These are phyloP conservation scores for Ligdia adustata DNA, from an alignment of 2,888 invertebrate species.

Conservation along the genomic window DNA sequence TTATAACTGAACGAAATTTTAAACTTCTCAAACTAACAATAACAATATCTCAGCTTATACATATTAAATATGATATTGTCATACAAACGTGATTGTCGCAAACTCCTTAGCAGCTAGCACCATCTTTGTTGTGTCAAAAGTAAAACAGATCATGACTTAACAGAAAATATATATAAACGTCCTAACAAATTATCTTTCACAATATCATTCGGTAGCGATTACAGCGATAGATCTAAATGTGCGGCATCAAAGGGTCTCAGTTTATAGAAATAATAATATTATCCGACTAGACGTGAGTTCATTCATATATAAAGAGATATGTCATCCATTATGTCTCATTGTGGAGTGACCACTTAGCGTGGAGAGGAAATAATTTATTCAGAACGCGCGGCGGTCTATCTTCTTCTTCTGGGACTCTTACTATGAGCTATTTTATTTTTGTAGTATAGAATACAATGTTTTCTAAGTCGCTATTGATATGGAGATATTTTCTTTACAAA, in stretches of 20 bases:
- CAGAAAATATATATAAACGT: conserved; percentile 17
- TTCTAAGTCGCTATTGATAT: too few species aligned
- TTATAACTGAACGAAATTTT: too few species aligned
- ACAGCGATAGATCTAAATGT: conserved; percentile 51
- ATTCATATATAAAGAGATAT: conserved; percentile 69
- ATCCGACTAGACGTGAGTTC: conserved; percentile 54
- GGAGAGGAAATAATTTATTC: conserved; percentile 78
- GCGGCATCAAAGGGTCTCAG: conserved; percentile 56
- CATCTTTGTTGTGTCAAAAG: not conserved
- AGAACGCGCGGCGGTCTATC: conserved; percentile 52
- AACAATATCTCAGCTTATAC: too few species aligned
- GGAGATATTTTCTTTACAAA: too few species aligned
- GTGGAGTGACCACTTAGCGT: conserved; percentile 71
- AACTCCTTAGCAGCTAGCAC: not conserved
- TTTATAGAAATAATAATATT: conserved; percentile 53
- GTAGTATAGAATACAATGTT: too few species aligned
- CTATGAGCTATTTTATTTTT: conserved; percentile 23
- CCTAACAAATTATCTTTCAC: conserved; percentile 26
- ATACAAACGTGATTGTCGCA: not conserved
- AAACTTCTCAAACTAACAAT: too few species aligned
- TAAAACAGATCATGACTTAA: conserved; percentile 4
- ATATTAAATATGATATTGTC: too few species aligned
- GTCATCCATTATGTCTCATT: conserved; percentile 73
- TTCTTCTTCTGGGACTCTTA: conserved; percentile 18
- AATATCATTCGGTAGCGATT: conserved; percentile 45